Evolutionary conservation across 1,140 invertebrate species (phyloP), one percentile per base, ranked within the genome.

Genomic region (Caenorhabditis brenneri): DNA sequence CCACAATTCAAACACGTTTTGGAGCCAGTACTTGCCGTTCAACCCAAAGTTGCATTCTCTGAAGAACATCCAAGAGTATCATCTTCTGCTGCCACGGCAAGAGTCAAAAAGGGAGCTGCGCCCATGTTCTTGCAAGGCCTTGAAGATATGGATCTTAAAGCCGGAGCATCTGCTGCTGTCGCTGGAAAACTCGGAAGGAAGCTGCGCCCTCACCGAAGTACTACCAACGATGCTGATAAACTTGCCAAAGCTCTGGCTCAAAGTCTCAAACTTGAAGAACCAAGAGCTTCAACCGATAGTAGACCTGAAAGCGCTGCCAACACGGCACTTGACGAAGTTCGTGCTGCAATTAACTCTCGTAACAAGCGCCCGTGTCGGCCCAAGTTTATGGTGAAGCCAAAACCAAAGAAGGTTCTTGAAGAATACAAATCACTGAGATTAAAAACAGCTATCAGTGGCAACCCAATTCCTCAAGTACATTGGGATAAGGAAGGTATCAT

Each of bases 401-500:
- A 89, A 53, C 85, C 88, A 24, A 87, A 87, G 55, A 90, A 91
- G 69, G 69, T 83, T 51, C 84, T 90, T 24, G 89, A 90, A 46
- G 89, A 90, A 80, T 84, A 79, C 69, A 90, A 90, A 58, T 89
- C 88, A 16, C 81, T 90, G 79, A 84, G 89, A 51, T 53, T 90
- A 7, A 90, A 91, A 80, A 87, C 89, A 5, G 89, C 89, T 46
- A 83, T 90, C 58, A 87, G 85, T 79, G 89, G 86, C 4, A 89
- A 91, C 80, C 89, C 89, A 36, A 65, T 79, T 42, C 60, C 88
- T 5, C 80, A 85, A 65, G 89, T 90, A 48, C 80, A 80, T 46
- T 90, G 89, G 88, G 89, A 90, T 81, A 88, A 85, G 74, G 88
- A 90, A 81, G 90, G 89, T 24, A 85, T 90, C 46, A 86, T 91